phyloP scores from a whole-genome alignment of 2,888 invertebrate genomes.

The Gymnosoma rotundatum region DNA sequence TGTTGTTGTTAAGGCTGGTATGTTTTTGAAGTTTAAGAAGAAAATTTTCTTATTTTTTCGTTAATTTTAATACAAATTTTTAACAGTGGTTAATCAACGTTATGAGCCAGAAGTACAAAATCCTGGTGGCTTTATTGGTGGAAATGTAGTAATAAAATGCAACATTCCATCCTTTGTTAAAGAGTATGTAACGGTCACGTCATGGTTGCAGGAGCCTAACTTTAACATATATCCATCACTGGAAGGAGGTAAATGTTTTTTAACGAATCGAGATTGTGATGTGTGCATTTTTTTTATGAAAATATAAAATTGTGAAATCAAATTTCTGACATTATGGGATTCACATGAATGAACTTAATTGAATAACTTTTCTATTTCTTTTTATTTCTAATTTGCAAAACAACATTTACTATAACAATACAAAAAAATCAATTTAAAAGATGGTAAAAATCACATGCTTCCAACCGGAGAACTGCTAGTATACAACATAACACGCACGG shows the following conservation, averaged over 20 bases:
- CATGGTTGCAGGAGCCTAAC: conserved; percentile 84
- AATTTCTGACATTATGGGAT: conserved; percentile 48
- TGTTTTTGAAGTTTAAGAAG: conserved; percentile 60
- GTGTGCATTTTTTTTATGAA: background rate
- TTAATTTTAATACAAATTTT: background rate
- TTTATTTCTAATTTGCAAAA: conserved; percentile 44
- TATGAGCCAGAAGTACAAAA: conserved; percentile 85
- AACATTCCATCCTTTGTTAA: conserved; percentile 84
- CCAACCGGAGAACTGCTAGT: conserved; percentile 85
- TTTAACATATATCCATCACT: conserved; percentile 84
- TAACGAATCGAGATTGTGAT: background rate
- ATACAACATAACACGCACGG: conserved; percentile 84
- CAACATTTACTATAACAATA: conserved; percentile 8
- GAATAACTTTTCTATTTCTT: conserved; percentile 51
- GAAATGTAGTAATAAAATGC: conserved; percentile 84
- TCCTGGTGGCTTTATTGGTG: conserved; percentile 84
- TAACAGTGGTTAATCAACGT: conserved; percentile 84
- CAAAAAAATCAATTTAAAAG: conserved; percentile 74
- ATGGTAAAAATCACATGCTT: conserved; percentile 85
- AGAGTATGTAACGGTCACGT: conserved; percentile 84
- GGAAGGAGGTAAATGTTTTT: conserved; percentile 82
- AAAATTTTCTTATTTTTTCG: too few species aligned
- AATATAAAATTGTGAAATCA: conserved; percentile 41
- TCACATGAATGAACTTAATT: conserved; percentile 53
- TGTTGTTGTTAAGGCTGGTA: conserved; percentile 83